Conservation (phyloP, 1,140 invertebrate genomes). For the Aphis craccivora region DNA sequence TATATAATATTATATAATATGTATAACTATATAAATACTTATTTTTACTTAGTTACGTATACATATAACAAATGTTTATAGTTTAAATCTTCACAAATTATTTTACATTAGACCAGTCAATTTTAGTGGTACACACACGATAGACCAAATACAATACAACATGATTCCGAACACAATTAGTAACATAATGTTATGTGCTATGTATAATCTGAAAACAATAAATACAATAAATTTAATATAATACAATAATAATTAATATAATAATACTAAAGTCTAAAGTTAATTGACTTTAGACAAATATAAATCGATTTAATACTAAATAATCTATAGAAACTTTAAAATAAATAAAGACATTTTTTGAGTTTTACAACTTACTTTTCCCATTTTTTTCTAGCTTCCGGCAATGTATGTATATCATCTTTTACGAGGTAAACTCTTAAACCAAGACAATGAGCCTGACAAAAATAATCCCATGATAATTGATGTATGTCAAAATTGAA, state of each 20-base stretch:
- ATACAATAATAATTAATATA: not conserved
- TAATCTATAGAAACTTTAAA: not conserved
- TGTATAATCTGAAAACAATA: conserved; percentile 33
- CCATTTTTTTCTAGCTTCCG: conserved; percentile 66
- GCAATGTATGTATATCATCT: conserved; percentile 69
- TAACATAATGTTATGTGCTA: not conserved
- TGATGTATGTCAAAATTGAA: conserved; percentile 76
- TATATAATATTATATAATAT: too few relatives aligned
- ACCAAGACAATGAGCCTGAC: conserved; percentile 69
- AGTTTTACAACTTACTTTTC: conserved; percentile 63
- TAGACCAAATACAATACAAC: not conserved
- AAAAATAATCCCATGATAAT: conserved; percentile 70
- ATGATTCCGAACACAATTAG: not conserved
- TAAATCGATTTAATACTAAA: not conserved
- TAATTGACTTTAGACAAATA: not conserved
- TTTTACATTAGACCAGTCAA: too few relatives aligned
- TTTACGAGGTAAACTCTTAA: conserved; percentile 71
- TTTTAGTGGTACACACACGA: not conserved
- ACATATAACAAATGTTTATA: conserved; percentile 57
- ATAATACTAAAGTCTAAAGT: too few relatives aligned
- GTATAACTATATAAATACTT: too few relatives aligned
- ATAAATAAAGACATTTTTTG: too few relatives aligned
- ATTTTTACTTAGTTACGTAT: not conserved
- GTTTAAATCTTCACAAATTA: not conserved
- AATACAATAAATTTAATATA: not conserved